Conservation (phyloP, 2,888 invertebrate species). For the Colletes collaris region DNA sequence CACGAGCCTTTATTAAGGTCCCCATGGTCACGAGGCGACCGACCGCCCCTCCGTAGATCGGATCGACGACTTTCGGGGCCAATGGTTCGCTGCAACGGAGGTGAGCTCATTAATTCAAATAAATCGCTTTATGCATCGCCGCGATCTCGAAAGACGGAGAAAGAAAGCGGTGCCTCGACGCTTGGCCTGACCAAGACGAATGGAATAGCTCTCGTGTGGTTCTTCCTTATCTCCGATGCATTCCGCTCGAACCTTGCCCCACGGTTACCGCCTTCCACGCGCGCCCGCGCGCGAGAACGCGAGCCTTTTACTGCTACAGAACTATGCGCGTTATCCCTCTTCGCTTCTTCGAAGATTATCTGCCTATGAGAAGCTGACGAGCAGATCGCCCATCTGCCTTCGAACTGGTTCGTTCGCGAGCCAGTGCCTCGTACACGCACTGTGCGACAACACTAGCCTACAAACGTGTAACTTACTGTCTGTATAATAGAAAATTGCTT, state of each 20-base stretch:
- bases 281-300: constrained; percentile 2
- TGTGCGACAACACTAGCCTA: too few relatives aligned
- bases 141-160: constrained; percentile 67
- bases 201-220: constrained; percentile 66
- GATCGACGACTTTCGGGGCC: constrained; percentile 65
- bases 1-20: constrained; percentile 67
- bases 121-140: constrained; percentile 75
- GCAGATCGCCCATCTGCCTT: constrained; percentile 23
- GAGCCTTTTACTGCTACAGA: constrained; percentile 25
- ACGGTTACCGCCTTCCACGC: constrained; percentile 46
- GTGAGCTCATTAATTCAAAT: constrained; percentile 77
- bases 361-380: constrained; percentile 26
- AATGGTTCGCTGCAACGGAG: constrained; percentile 56
- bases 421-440: too few relatives aligned
- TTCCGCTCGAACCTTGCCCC: constrained; percentile 63
- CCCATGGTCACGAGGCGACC: constrained; percentile 65
- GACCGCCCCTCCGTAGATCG: constrained; percentile 53
- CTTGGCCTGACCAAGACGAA: constrained; percentile 71
- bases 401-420: constrained; percentile 11
- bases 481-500: too few relatives aligned
- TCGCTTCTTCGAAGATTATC: constrained; percentile 27
- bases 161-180: constrained; percentile 61
- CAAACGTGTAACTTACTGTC: too few relatives aligned
- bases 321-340: constrained; percentile 25
- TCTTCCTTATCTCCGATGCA: constrained; percentile 69